Base-by-base conservation (phyloP, 2,888 invertebrate genomes). In the Oxystoma pomonae region DNA sequence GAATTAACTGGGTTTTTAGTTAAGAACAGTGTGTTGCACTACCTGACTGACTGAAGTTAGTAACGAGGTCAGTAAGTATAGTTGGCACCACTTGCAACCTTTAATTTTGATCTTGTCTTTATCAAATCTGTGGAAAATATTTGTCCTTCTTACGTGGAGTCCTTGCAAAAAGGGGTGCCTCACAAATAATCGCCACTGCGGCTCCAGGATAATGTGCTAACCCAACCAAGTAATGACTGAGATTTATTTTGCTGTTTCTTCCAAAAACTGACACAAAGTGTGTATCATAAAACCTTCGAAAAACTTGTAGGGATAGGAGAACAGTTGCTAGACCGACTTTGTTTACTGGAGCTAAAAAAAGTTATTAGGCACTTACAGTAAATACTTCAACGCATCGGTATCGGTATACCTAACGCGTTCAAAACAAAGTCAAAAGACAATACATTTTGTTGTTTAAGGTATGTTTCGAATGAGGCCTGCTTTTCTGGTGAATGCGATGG, bases 211-310 rank as follows among this genome's bases (percentile, higher is more conserved):
- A 96, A 81, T 95, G 94, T 1, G 85, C 72, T 69, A 87, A 86
- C 0, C 94, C 96, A 3, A 90, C 81, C 0, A 89, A 61, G 74
- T 96, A 96, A 77, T 94, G 92, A 0, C 84, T 79, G 0, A 94
- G 67, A 77, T 94, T 92, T 75, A 96, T 95, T 76, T 85, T 89
- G 61, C 87, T 86, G 59, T 87, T 83, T 68, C 83, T 83, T 0
- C 93, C 92, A 77, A 91, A 96, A 20, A 96, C 86, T 77, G 90
- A 93, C 19, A 96, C 80, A 75, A 81, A 90, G 71, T 87, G 85
- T 0, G 92, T 90, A 80, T 96, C 96, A 73, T 92, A 93, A 64
- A 90, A 85, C 69, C 96, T 83, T 69, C 92, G 83, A 58, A 82
- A 80, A 66, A 90, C 87, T 75, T 95, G 94, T 20, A 90, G 66